These are phyloP conservation scores for Sycobia sp. DNA, from an alignment of 1,140 invertebrate genomes.

Conservation along the genomic window DNA sequence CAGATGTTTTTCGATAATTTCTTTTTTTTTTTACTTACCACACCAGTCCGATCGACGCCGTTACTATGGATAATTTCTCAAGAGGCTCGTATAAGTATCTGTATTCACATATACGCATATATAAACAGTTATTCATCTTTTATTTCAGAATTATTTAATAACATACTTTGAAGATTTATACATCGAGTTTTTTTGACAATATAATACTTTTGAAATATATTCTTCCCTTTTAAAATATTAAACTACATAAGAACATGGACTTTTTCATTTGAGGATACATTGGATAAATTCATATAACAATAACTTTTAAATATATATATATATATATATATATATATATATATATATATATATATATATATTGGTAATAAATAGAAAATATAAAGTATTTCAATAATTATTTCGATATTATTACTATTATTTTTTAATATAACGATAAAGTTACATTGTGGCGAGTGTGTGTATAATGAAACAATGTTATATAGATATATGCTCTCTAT, in stretches of 20 bases:
- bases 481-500: background rate
- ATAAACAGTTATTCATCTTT: background rate
- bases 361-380: constrained; percentile 4
- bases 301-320: constrained; percentile 17
- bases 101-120: no score
- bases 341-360: no score
- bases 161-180: constrained; percentile 25
- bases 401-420: no score
- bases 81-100: no score
- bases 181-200: constrained; percentile 26
- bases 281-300: constrained; percentile 15
- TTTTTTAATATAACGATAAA: constrained; percentile 11
- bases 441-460: constrained; percentile 14
- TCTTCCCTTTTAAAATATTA: constrained; percentile 24
- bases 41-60: no score
- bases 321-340: no score
- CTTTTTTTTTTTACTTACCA: no score
- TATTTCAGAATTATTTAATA: constrained; percentile 29
- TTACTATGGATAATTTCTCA: no score
- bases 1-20: no score
- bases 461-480: constrained; percentile 17
- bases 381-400: constrained; percentile 24
- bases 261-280: constrained; percentile 16
- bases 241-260: constrained; percentile 15
- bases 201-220: constrained; percentile 8